A percentile compares a stretch with the other conserved stretches of the same genome.
These are phyloP conservation scores for Stichodactyla mertensii DNA, from an alignment of 64 coral and sea anemone genomes.

Conservation along the genomic window DNA sequence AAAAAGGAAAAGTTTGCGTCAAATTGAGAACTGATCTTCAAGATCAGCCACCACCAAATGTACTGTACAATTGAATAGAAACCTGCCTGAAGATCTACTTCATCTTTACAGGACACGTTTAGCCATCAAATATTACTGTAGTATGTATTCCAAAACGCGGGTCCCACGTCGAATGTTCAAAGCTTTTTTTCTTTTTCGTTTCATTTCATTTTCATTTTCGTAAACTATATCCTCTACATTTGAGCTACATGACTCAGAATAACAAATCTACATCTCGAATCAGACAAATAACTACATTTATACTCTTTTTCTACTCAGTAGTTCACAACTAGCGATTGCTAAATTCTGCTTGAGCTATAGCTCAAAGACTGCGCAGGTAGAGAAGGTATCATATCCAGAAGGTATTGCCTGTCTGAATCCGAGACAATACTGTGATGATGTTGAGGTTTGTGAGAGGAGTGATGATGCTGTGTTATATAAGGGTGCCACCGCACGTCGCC, in stretches of 20 bases:
- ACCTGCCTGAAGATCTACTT: slow-evolving; percentile 5
- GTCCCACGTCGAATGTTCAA: slow-evolving; percentile 16
- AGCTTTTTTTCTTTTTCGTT: not conserved
- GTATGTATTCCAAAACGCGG: not conserved
- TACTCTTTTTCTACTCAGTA: not conserved
- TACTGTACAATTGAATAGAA: slow-evolving; percentile 4
- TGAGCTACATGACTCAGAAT: not conserved
- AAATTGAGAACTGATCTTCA: not conserved
- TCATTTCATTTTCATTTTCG: not conserved
- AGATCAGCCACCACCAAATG: not conserved
- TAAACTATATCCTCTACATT: slow-evolving; percentile 6
- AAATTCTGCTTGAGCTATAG: slow-evolving; percentile 75
- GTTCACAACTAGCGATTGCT: not conserved
- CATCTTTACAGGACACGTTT: not conserved
- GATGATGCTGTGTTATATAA: slow-evolving; percentile 69
- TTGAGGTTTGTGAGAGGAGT: slow-evolving; percentile 74
- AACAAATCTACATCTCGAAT: slow-evolving; percentile 17
- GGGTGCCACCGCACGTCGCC: slow-evolving; percentile 84
- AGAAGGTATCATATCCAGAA: slow-evolving; percentile 98
- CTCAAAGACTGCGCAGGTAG: slow-evolving; percentile 68
- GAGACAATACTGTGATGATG: slow-evolving; percentile 77
- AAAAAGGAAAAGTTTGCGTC: not conserved
- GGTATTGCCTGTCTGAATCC: slow-evolving; percentile 84
- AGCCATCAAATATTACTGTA: slow-evolving; percentile 1
- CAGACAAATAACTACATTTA: slow-evolving; percentile 12